Evolutionary conservation across 2,888 invertebrate species (phyloP), one percentile per base, ranked within the genome.

Genomic region (Lasioglossum vierecki): DNA sequence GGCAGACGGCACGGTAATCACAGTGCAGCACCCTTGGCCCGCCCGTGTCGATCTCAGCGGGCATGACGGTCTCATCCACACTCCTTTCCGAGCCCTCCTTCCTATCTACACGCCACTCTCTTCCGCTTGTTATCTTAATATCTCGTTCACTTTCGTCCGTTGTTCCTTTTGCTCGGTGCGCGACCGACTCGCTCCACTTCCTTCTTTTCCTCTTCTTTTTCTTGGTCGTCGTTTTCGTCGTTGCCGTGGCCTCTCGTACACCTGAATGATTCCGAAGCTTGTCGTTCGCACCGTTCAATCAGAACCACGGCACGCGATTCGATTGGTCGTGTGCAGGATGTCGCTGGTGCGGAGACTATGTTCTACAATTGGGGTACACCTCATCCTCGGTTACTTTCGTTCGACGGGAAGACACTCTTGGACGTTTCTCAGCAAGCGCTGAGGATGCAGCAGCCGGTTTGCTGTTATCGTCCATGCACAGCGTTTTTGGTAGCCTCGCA

Each of bases 11-110:
- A 93, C 92, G 91, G 92, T 92, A 91, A 91, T 92, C 90, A 92
- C 92, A 91, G 92, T 93, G 92, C 93, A 94, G 93, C 94, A 94
- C 93, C 93, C 92, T 93, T 91, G 93, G 93, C 94, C 93, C 92
- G 92, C 91, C 93, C 92, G 92, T 92, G 92, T 93, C 92, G 91
- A 93, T 93, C 94, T 92, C 94, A 92, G 91, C 93, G 93, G 91
- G 94, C 94, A 94, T 94, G 94, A 94, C 94, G 93, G 91, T 94
- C 93, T 94, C 94, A 92, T 93, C 93, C 92, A 91, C 91, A 87
- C 91, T 88, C 88, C 87, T 90, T 79, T 75, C 81, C 86, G 73
- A 80, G 75, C 79, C 84, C 86, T 88, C 82, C 86, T 85, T 79
- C 85, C 78, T 80, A 83, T 86, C 83, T 74, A 46, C 81, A 13